phyloP scores from a whole-genome alignment of 2,113 vertebrate species.

The Xyliphius kryptos region DNA sequence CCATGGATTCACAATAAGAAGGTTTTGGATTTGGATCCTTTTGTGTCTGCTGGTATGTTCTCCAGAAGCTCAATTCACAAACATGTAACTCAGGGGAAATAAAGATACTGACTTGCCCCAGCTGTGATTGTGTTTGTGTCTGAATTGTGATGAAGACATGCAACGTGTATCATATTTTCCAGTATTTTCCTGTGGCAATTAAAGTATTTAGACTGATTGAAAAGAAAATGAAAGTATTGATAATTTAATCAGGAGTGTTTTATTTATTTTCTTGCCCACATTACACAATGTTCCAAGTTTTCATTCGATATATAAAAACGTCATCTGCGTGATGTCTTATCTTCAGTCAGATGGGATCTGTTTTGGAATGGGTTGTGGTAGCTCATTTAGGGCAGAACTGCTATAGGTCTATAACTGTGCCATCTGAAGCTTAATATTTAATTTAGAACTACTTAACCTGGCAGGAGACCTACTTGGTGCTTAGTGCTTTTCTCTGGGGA shows the following conservation, averaged over 20 bases:
- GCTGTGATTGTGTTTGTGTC: too few species aligned
- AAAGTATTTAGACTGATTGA: neutral
- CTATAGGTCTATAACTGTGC: constrained; percentile 25
- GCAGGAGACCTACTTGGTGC: constrained; percentile 17
- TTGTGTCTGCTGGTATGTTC: too few species aligned
- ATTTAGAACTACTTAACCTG: constrained; percentile 24
- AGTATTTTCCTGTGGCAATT: too few species aligned
- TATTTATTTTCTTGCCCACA: neutral
- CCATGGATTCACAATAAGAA: too few species aligned
- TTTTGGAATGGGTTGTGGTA: constrained; percentile 7
- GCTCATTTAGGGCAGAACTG: constrained; percentile 20
- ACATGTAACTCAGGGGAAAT: too few species aligned
- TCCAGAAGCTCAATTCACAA: too few species aligned
- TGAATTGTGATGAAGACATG: too few species aligned
- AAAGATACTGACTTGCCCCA: too few species aligned
- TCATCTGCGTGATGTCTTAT: neutral
- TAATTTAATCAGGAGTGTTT: too few species aligned
- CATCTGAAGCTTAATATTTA: constrained; percentile 30
- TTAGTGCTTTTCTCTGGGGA: constrained; percentile 18
- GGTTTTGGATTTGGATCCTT: too few species aligned
- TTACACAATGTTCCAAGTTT: neutral
- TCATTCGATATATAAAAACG: neutral
- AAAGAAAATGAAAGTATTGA: neutral
- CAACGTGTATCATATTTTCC: too few species aligned
- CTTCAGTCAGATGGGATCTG: neutral